These are phyloP conservation scores for Actinemys pallida DNA, from an alignment of 2,113 vertebrate species.

Conservation along the genomic window DNA sequence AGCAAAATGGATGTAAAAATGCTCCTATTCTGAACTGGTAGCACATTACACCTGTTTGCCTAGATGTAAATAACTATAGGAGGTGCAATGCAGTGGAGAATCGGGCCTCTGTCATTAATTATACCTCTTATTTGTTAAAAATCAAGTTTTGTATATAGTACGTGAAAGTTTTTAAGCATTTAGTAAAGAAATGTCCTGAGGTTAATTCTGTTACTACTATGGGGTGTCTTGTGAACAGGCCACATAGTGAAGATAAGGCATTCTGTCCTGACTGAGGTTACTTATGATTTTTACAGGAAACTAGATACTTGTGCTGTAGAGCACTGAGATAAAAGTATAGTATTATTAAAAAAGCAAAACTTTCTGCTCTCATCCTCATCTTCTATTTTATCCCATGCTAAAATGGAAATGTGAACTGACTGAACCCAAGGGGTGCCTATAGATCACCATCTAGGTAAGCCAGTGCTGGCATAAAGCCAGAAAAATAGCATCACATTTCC, in stretches of 20 bases:
- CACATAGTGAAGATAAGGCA: not conserved
- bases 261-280: not conserved
- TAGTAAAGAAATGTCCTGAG: not conserved
- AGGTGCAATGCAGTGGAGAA: not conserved
- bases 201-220: not conserved
- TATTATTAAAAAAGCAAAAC: not conserved
- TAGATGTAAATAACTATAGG: not conserved
- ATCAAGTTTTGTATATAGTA: not conserved
- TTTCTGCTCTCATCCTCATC: not conserved
- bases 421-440: not conserved
- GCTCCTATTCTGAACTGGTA: not conserved
- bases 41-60: not conserved
- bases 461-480: not conserved
- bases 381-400: conserved; percentile 5
- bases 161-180: not conserved
- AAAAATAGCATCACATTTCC: not conserved
- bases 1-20: not conserved
- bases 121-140: not conserved
- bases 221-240: not conserved
- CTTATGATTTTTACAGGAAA: not conserved
- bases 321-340: not conserved
- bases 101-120: not conserved
- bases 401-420: conserved; percentile 21
- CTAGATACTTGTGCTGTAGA: not conserved
- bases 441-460: not conserved